Percentiles rank a stretch among this genome's conserved stretches.
Evolutionary conservation across 2,888 invertebrate genomes (phyloP).

Genomic region (Philereme vetulata): DNA sequence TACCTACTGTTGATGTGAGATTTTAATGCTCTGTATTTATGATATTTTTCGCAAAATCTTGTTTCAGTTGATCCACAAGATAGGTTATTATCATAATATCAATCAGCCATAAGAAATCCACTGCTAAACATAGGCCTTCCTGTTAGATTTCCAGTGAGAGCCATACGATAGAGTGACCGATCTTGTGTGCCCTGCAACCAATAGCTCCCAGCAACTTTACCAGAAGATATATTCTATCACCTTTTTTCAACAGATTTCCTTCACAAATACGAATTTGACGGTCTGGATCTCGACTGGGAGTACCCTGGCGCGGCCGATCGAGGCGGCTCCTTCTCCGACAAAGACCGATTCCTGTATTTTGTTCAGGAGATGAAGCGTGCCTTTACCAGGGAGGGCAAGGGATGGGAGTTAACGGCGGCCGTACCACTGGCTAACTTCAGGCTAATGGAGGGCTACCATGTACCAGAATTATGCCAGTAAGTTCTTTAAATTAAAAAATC

Average conservation of each 20-base stretch:
- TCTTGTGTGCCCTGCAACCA: too few species aligned
- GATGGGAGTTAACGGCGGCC: conserved; percentile 95
- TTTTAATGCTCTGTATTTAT: too few species aligned
- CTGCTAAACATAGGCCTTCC: too few species aligned
- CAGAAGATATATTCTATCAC: too few species aligned
- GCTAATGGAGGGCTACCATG: conserved; percentile 95
- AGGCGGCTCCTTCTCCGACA: conserved; percentile 92
- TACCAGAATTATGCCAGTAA: conserved; percentile 94
- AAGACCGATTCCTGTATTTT: conserved; percentile 91
- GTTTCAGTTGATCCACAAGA: too few species aligned
- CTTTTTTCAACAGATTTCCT: conserved; percentile 84
- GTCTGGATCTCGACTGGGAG: conserved; percentile 95
- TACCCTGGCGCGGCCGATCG: conserved; percentile 95
- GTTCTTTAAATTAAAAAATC: conserved; percentile 50
- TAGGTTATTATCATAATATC: too few species aligned
- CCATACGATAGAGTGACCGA: too few species aligned
- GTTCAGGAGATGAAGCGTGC: conserved; percentile 92
- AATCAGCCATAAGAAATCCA: too few species aligned
- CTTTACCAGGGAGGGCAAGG: conserved; percentile 88
- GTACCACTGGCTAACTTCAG: conserved; percentile 94
- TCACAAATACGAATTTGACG: conserved; percentile 91
- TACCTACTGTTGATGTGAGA: too few species aligned
- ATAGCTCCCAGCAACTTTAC: too few species aligned
- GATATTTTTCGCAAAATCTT: too few species aligned
- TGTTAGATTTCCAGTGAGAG: too few species aligned